Evolutionary conservation across 2,888 invertebrate species (phyloP).

Genomic region (Cancer borealis): DNA sequence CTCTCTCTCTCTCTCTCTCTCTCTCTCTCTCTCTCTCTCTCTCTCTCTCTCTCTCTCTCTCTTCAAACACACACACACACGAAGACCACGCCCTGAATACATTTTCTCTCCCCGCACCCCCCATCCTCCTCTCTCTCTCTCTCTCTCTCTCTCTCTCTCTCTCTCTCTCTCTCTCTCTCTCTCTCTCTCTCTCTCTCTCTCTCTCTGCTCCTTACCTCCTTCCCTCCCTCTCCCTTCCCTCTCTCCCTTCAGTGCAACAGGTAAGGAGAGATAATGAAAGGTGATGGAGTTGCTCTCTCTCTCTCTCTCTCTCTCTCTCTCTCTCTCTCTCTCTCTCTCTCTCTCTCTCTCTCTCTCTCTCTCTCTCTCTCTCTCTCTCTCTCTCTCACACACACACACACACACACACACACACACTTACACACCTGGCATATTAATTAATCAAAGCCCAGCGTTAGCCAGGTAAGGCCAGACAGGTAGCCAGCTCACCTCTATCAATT

Average conservation of each 20-base stretch:
- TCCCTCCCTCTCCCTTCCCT: background rate
- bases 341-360: constrained; percentile 11
- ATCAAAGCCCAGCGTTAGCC: background rate
- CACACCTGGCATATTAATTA: background rate
- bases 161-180: background rate
- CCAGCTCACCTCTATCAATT: background rate
- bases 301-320: constrained; percentile 33
- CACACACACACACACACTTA: background rate
- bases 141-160: background rate
- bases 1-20: too few relatives aligned
- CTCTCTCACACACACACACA: background rate
- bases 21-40: too few relatives aligned
- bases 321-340: constrained; percentile 12
- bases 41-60: too few relatives aligned
- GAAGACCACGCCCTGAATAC: too few relatives aligned
- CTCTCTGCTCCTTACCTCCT: background rate
- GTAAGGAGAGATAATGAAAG: constrained; percentile 4
- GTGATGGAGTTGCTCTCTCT: background rate
- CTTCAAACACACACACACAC: too few relatives aligned
- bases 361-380: background rate
- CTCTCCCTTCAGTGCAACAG: constrained; percentile 21
- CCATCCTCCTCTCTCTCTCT: background rate
- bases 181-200: background rate
- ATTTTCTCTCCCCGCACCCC: too few relatives aligned
- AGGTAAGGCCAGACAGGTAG: background rate